Conservation (phyloP, 2,797 vertebrate species). For the Danio choprae region DNA sequence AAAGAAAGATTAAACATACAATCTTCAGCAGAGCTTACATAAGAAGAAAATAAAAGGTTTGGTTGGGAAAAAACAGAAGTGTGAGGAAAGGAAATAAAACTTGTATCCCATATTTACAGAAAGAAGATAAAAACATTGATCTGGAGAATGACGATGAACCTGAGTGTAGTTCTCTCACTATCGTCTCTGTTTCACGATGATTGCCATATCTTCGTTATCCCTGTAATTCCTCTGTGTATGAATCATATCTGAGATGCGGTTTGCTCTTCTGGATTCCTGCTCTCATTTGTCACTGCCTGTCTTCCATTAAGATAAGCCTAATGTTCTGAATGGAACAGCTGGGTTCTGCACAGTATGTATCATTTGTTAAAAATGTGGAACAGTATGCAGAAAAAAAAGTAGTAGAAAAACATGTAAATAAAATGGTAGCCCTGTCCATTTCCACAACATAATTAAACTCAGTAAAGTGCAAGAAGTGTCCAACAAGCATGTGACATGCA, state of each 20-base stretch:
- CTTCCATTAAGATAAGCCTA: constrained; percentile 14
- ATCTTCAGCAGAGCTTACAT: neutral
- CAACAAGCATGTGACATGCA: too few relatives aligned
- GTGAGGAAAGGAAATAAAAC: neutral
- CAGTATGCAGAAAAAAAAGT: neutral
- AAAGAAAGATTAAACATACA: neutral
- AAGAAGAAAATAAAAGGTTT: neutral
- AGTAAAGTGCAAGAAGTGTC: too few relatives aligned
- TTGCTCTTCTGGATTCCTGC: constrained; percentile 18
- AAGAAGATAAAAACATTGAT: constrained; percentile 20
- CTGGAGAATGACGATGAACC: constrained; percentile 6
- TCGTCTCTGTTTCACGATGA: constrained; percentile 15
- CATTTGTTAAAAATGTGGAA: too few relatives aligned
- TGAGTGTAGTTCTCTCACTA: neutral
- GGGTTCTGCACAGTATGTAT: neutral
- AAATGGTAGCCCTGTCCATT: too few relatives aligned
- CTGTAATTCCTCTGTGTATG: constrained; percentile 21
- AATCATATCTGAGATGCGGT: constrained; percentile 4
- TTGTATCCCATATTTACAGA: constrained; percentile 4
- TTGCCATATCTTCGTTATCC: neutral
- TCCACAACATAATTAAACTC: too few relatives aligned
- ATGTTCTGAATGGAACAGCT: constrained; percentile 1
- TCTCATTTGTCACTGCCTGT: constrained; percentile 24
- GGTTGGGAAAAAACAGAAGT: neutral
- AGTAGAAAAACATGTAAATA: neutral